Conservation (phyloP, 2,797 vertebrate species). For the Enteromius paludinosus region DNA sequence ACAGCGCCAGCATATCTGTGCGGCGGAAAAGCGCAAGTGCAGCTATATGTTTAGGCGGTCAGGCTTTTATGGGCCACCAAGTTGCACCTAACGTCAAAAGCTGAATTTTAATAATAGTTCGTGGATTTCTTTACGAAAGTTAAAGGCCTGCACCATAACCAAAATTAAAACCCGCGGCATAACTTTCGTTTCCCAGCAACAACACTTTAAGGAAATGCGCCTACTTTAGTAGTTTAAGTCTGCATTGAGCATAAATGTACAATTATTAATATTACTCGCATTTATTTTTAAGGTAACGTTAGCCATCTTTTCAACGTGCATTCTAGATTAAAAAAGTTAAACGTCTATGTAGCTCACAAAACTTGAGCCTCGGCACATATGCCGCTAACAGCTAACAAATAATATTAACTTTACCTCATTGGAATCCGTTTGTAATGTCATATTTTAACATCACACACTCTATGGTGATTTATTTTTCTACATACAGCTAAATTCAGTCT, state of each 20-base stretch:
- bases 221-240: not conserved
- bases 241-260: not conserved
- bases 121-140: not conserved
- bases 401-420: not conserved
- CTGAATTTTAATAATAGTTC: not conserved
- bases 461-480: not conserved
- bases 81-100: not conserved
- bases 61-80: slow-evolving; percentile 19
- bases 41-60: slow-evolving; percentile 14
- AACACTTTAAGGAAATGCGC: not conserved
- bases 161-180: not conserved
- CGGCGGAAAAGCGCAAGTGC: not conserved
- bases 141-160: not conserved
- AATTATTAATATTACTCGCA: not conserved
- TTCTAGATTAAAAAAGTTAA: not conserved
- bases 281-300: not conserved
- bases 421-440: not conserved
- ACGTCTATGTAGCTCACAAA: not conserved
- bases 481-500: not conserved
- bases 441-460: not conserved
- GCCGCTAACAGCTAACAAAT: slow-evolving; percentile 27
- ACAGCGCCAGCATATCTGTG: not conserved
- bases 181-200: not conserved
- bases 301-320: too few relatives aligned
- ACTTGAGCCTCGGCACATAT: not conserved